These are phyloP conservation scores for Anadara kagoshimensis DNA, from an alignment of 1,140 invertebrate species.

Conservation along the genomic window DNA sequence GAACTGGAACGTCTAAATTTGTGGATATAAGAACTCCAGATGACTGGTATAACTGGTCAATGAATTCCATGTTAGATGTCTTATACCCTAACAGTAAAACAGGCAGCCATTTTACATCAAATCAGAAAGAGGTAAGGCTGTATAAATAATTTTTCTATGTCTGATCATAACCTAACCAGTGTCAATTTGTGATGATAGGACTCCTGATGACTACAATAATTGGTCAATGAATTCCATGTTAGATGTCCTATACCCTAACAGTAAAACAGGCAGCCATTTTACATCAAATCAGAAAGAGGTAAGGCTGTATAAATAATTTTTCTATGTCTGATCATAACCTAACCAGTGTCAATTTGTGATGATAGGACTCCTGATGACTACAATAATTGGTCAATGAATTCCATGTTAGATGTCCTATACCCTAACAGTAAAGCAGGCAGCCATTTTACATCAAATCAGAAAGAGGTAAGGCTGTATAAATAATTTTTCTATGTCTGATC, in stretches of 20 bases:
- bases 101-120: too few species aligned
- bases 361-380: constrained; percentile 40
- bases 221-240: constrained; percentile 60
- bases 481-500: too few species aligned
- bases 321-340: too few species aligned
- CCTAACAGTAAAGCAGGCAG: not conserved
- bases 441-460: too few species aligned
- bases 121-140: too few species aligned
- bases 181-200: constrained; percentile 33
- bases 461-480: too few species aligned
- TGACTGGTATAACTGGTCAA: constrained; percentile 63
- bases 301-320: too few species aligned
- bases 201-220: constrained; percentile 51
- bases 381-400: constrained; percentile 59
- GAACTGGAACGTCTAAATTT: constrained; percentile 38
- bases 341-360: too few species aligned
- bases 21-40: constrained; percentile 23
- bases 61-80: constrained; percentile 51
- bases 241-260: constrained; percentile 47
- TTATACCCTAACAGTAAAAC: constrained; percentile 37
- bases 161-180: too few species aligned
- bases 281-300: too few species aligned
- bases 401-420: constrained; percentile 56
- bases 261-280: too few species aligned
- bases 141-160: too few species aligned